Evolutionary conservation across 2,113 vertebrate species (phyloP).

Genomic region (Mormyrus lacerda): DNA sequence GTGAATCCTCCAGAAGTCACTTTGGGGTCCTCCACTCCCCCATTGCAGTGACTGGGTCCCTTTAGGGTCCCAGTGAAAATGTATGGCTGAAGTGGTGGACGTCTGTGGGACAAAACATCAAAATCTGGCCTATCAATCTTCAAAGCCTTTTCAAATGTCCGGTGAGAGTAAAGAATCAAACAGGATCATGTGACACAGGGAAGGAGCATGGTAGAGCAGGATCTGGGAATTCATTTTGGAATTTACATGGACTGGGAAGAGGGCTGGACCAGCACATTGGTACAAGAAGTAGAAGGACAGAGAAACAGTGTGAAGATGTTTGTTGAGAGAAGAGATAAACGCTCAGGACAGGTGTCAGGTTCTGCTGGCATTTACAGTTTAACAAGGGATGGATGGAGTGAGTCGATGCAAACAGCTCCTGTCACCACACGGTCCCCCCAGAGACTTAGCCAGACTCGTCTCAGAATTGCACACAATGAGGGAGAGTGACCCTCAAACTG

Average conservation of each 20-base stretch:
- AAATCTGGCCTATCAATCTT: not conserved
- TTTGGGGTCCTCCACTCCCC: not conserved
- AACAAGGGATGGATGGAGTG: not conserved
- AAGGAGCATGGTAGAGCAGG: not conserved
- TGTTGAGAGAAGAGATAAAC: not conserved
- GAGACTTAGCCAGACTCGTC: not conserved
- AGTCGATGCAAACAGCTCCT: not conserved
- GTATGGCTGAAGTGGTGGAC: not conserved
- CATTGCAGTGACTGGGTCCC: not conserved
- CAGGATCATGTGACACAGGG: not conserved
- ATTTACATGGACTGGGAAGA: not conserved
- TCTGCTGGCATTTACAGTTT: not conserved
- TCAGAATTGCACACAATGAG: not conserved
- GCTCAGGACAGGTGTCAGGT: not conserved
- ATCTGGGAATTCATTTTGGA: not conserved
- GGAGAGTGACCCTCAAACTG: not conserved
- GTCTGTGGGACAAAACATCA: not conserved
- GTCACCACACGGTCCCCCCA: not conserved
- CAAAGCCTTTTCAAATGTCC: not conserved
- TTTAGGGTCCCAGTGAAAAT: not conserved
- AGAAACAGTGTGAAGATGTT: not conserved
- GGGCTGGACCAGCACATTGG: not conserved
- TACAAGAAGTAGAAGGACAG: not conserved
- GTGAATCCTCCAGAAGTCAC: not conserved
- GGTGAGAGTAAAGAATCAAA: not conserved